Base-by-base conservation (phyloP, 2,797 vertebrate genomes). In the Garrulus glandarius region DNA sequence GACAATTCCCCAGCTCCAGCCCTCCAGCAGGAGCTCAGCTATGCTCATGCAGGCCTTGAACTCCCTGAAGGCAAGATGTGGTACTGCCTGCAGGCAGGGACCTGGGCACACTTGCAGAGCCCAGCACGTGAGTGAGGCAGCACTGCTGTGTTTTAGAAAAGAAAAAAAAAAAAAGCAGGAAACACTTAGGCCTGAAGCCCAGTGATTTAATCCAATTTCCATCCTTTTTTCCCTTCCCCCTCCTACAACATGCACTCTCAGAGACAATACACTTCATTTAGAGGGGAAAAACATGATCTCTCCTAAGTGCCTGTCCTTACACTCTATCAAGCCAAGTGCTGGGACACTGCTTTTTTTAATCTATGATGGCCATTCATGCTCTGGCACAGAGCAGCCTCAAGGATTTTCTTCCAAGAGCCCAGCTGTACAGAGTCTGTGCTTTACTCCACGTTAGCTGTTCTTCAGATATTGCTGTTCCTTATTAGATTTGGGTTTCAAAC, bases 191-290 rank as follows among this genome's bases (percentile, higher is more conserved):
- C 79, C 74, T 82, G 72, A 87, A 95, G 92, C 95, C 95, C 92
- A 95, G 93, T 86, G 94, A 93, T 72, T 96, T 96, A 96, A 96
- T 95, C 67, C 85, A 94, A 82, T 96, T 97, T 96, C 90, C 93
- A 92, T 57, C 63, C 56, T 61, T 92, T 43, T 46, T 84, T 68
- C 94, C 88, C 93, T 80, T 89, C 92, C 91, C 92, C 93, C 95
- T 92, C 50, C 61, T 56, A 55, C 46, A 88, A 67, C 2, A 1
- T 72, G 70, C 50, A 30, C 83, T 89, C 82, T 83, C 24, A 15
- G 76, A 81, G 59, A 95, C 93, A 93, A 95, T 76, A 41, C 32
- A 59, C 70, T 94, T 88, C 80, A 92, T 94, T 93, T 86, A 75
- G 46, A 39, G 44, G 23, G 30, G 13, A 3, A 16, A 37, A 53